Base-by-base conservation (phyloP, 2,888 invertebrate genomes). In the Fragum fragum region DNA sequence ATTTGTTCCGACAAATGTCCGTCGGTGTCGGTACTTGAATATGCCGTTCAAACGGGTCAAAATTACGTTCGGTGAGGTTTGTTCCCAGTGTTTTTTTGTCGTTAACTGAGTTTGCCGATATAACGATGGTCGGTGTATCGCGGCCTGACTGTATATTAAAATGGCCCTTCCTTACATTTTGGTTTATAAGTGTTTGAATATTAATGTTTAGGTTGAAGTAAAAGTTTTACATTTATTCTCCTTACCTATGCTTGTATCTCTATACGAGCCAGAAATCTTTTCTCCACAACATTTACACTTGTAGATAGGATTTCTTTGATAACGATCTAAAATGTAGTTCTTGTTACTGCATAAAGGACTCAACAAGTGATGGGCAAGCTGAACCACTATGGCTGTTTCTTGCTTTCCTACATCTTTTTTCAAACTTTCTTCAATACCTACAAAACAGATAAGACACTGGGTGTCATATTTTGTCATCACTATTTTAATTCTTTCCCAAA, bases 281-380 rank as follows among this genome's bases (percentile, higher is more conserved):
- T 47, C 47, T 47, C 47, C 47, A 47, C 47, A 47, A 47, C 47
- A 47, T 47, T 47, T 47, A 47, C 47, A 47, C 5, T 47, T 14
- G 47, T 47, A 47, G 47, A 47, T 47, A 47, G 47, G 47, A 47
- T 47, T 47, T 47, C 47, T 47, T 47, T 9, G 16, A 47, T 47
- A 47, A 47, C n/a, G 47, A 47, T 47, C 47, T 47, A 47, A 47
- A 47, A 14, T 47, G 47, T 47, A 47, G 47, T 47, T 47, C 47
- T 47, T 47, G 47, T 47, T 47, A 47, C 47, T 47, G 47, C 47
- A 9, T 47, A 47, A 47, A 47, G 47, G 47, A 47, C 47, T 47
- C 47, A 47, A 47, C 47, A 47, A 47, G 47, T 47, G 47, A 47
- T 47, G 47, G 47, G 47, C 47, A 47, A 47, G 47, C 47, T 47